Conservation (phyloP, 1,140 invertebrate species). For the Geopemphigus sp. region DNA sequence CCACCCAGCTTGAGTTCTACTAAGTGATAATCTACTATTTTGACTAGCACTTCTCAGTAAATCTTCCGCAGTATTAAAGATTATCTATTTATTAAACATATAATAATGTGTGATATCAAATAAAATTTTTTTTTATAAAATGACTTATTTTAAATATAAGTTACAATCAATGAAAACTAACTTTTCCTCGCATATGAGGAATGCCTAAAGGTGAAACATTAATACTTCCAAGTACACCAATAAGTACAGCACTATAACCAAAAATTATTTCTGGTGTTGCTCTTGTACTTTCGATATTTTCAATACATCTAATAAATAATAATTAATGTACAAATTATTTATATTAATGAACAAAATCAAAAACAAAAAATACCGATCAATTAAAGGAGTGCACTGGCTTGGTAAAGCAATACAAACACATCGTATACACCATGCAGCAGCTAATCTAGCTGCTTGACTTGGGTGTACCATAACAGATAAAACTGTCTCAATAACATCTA, state of each 20-base stretch:
- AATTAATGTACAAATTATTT: not conserved
- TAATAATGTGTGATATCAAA: not conserved
- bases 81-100: slow-evolving; percentile 61
- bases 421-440: slow-evolving; percentile 90
- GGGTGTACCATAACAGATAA: slow-evolving; percentile 88
- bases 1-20: slow-evolving; percentile 96
- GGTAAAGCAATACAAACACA: slow-evolving; percentile 91
- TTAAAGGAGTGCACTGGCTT: slow-evolving; percentile 86
- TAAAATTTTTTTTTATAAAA: slow-evolving; percentile 21
- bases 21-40: slow-evolving; percentile 90
- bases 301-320: slow-evolving; percentile 63
- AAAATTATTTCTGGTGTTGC: slow-evolving; percentile 89
- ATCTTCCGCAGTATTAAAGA: slow-evolving; percentile 97
- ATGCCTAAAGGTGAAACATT: slow-evolving; percentile 88
- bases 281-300: slow-evolving; percentile 82
- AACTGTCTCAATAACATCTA: slow-evolving; percentile 61
- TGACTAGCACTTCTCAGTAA: slow-evolving; percentile 93
- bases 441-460: slow-evolving; percentile 83
- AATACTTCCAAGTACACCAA: slow-evolving; percentile 89
- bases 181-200: slow-evolving; percentile 93
- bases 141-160: not conserved
- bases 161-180: slow-evolving; percentile 55
- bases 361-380: slow-evolving; percentile 65
- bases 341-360: not conserved
- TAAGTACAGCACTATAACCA: slow-evolving; percentile 90